Evolutionary conservation across 2,888 invertebrate genomes (phyloP).

Genomic region (Himalopsyche japonica): DNA sequence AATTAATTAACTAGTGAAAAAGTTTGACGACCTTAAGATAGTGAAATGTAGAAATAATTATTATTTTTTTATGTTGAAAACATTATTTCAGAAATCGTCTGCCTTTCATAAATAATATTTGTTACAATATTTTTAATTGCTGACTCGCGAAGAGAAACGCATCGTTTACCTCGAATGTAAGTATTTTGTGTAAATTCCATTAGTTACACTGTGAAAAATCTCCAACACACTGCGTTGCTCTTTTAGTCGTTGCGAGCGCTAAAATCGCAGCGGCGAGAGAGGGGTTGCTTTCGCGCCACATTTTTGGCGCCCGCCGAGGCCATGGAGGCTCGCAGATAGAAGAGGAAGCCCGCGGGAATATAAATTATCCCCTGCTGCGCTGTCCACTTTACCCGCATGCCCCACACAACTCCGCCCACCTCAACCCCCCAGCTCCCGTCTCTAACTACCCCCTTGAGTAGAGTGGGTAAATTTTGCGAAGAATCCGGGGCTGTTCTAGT

Average conservation of each 20-base stretch:
- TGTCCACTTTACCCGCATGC: slow-evolving; percentile 25
- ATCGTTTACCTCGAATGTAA: too few relatives aligned
- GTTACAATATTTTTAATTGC: too few relatives aligned
- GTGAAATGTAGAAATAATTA: too few relatives aligned
- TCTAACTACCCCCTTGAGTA: background rate
- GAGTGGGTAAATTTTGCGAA: background rate
- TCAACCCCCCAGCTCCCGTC: background rate
- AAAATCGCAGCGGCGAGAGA: background rate
- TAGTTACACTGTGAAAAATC: background rate
- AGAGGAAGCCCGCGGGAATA: slow-evolving; percentile 31
- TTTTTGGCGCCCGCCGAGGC: background rate
- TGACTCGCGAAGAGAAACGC: too few relatives aligned
- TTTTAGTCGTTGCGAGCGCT: background rate
- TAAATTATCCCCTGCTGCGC: slow-evolving; percentile 29
- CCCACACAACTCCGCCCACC: background rate
- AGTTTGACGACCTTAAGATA: too few relatives aligned
- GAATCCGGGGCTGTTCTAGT: background rate
- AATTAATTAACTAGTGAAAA: too few relatives aligned
- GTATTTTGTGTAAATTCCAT: too few relatives aligned
- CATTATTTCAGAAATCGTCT: too few relatives aligned
- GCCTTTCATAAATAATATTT: too few relatives aligned
- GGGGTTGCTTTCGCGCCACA: background rate
- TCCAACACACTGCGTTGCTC: background rate
- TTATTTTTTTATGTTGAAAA: too few relatives aligned
- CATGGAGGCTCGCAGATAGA: slow-evolving; percentile 5